Percentiles rank a stretch among this genome's conserved stretches.
Evolutionary conservation across 2,888 invertebrate genomes (phyloP).

Genomic region (Lochmaea crataegi): DNA sequence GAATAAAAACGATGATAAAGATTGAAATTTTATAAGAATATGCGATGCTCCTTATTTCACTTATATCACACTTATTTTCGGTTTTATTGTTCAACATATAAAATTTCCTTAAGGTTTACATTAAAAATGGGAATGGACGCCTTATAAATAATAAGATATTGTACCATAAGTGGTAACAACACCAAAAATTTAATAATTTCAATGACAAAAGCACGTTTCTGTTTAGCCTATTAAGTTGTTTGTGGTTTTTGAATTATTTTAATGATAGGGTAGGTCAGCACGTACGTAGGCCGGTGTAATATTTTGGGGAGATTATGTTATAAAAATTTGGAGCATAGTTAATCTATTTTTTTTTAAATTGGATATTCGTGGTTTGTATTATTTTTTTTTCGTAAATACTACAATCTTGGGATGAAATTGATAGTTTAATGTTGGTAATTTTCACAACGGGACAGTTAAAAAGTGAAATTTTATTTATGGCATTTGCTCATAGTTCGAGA

Average conservation of each 20-base stretch:
- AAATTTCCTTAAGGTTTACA: background rate
- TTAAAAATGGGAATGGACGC: background rate
- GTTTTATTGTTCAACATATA: no score
- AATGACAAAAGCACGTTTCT: conserved; percentile 7
- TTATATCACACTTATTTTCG: no score
- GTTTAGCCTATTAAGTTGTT: background rate
- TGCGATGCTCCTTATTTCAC: no score
- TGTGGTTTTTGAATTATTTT: conserved; percentile 18
- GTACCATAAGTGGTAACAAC: conserved; percentile 1
- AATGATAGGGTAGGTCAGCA: conserved; percentile 8
- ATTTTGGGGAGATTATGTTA: conserved; percentile 8
- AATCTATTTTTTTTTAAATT: conserved; percentile 3
- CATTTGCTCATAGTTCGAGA: no score
- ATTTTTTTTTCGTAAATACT: background rate
- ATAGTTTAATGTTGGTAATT: background rate
- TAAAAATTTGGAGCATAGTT: conserved; percentile 8
- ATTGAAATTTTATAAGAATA: no score
- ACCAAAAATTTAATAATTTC: conserved; percentile 3
- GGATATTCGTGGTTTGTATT: background rate
- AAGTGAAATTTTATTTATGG: no score
- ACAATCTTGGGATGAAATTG: background rate
- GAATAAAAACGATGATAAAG: no score
- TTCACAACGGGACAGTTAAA: background rate
- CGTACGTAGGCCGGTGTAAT: conserved; percentile 7
- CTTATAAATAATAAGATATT: conserved; percentile 1